Evolutionary conservation across 2,113 vertebrate species (phyloP), one percentile per base, ranked within the genome.

Genomic region (Terrapene triunguis): DNA sequence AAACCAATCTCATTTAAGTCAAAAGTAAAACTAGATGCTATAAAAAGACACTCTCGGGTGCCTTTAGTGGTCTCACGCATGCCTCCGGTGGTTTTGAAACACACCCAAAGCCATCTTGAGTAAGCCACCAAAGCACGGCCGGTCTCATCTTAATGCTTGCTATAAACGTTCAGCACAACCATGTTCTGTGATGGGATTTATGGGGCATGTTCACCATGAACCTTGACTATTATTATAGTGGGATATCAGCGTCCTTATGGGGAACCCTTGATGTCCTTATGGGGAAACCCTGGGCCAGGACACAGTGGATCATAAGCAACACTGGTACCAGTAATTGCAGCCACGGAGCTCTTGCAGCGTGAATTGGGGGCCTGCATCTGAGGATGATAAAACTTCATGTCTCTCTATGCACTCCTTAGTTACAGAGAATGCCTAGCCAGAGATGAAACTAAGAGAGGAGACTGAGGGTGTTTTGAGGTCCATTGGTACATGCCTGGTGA

Each of bases 1-100:
- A 89, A 94, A 96, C 32, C 7, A 32, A 22, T 87, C 21, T 27
- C 0, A 0, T 29, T 17, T 0, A 0, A 50, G n/a, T n/a, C 6
- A 80, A 44, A 90, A 48, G 6, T 7, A 78, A 8, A 80, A 1
- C 0, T 6, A 8, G 6, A 6, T 21, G 1, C 6, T 91, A 10
- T 80, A 0, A 3, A 53, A 82, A 22, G 16, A 24, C 48, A 91
- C 92, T 69, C 94, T 1, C 0, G 94, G 90, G 97, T 13, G 5
- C 50, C 29, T 72, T 96, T 94, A 72, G 94, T 0, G 25, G 96
- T 42, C 87, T 57, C 5, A 44, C 10, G 0, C 42, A 76, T 32
- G 59, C 87, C 89, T 89, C 65, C 51, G 11, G 10, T 6, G 93
- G 94, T 82, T 87, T 96, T 95, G 95, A 1, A 83, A 74, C 24